phyloP scores from a whole-genome alignment of 1,140 invertebrate genomes.

The Macrostomum lignano region DNA sequence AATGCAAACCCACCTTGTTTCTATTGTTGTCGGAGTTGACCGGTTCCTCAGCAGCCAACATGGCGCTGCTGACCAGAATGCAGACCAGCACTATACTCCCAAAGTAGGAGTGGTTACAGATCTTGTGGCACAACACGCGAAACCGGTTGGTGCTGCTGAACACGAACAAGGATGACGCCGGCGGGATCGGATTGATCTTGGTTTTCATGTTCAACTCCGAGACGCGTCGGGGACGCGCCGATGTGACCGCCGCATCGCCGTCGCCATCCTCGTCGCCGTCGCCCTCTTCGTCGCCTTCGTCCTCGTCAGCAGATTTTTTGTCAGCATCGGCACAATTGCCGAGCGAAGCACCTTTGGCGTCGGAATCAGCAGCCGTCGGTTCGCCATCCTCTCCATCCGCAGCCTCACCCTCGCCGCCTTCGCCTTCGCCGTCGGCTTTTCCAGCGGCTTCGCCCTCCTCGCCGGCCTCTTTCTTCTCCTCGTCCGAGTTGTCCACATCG shows the following conservation, averaged over 20 bases:
- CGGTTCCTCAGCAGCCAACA: conserved; percentile 91
- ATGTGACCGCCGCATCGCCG: conserved; percentile 3
- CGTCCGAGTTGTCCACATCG: conserved; percentile 39
- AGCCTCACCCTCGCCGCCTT: conserved; percentile 3
- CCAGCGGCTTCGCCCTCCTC: conserved; percentile 1
- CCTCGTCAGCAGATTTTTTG: no score
- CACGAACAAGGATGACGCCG: conserved; percentile 72
- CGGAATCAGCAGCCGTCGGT: no score
- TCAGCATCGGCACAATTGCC: no score
- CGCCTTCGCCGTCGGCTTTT: neutral
- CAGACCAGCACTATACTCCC: conserved; percentile 79
- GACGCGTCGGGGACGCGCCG: conserved; percentile 1
- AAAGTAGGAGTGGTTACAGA: conserved; percentile 80
- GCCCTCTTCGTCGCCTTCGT: no score
- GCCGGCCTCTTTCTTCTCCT: conserved; percentile 2
- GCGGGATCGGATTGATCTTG: conserved; percentile 71
- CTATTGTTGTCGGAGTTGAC: conserved; percentile 42
- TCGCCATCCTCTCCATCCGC: conserved; percentile 4
- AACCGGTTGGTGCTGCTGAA: conserved; percentile 81
- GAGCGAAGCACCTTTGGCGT: no score
- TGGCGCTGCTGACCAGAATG: conserved; percentile 86
- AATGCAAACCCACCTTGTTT: conserved; percentile 33
- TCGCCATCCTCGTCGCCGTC: conserved; percentile 6
- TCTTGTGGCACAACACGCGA: conserved; percentile 73
- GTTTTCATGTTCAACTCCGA: conserved; percentile 25